Conservation (phyloP, 1,140 invertebrate genomes). For the Meteorus sp. region DNA sequence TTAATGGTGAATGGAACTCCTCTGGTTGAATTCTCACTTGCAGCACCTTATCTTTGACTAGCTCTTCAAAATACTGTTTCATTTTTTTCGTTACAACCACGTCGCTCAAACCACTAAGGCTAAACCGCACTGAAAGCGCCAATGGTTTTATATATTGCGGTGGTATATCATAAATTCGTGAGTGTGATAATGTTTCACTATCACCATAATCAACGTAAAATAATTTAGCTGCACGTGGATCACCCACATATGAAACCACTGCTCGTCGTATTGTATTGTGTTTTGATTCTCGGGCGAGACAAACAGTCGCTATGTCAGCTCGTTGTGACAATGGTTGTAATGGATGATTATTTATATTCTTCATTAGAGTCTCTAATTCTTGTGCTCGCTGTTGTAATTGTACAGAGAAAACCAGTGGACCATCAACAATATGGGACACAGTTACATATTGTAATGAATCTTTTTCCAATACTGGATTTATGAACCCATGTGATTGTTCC, state of each 20-base stretch:
- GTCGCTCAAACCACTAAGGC: conserved; percentile 69
- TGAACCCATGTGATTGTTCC: conserved; percentile 61
- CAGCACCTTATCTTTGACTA: conserved; percentile 65
- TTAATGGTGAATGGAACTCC: conserved; percentile 68
- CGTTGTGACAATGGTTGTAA: conserved; percentile 62
- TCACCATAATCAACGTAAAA: conserved; percentile 81
- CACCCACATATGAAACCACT: conserved; percentile 69
- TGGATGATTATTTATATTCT: conserved; percentile 62
- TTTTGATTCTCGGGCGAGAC: conserved; percentile 68
- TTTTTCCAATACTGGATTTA: conserved; percentile 63
- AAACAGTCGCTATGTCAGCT: conserved; percentile 70
- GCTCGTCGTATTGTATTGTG: conserved; percentile 71
- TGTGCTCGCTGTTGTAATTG: conserved; percentile 65
- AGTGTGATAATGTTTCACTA: conserved; percentile 67
- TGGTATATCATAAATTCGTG: conserved; percentile 73
- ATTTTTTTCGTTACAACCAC: conserved; percentile 67
- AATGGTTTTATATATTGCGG: conserved; percentile 68
- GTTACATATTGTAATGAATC: conserved; percentile 66
- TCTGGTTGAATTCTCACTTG: conserved; percentile 66
- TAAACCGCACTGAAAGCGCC: conserved; percentile 73
- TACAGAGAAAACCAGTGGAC: conserved; percentile 72
- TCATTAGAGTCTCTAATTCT: conserved; percentile 67
- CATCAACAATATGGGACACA: conserved; percentile 75
- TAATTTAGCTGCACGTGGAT: conserved; percentile 62
- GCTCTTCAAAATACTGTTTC: conserved; percentile 69